phyloP scores from a whole-genome alignment of 30 jellyfish, hydroid and myxozoan species.

The Turritopsis rubra region DNA sequence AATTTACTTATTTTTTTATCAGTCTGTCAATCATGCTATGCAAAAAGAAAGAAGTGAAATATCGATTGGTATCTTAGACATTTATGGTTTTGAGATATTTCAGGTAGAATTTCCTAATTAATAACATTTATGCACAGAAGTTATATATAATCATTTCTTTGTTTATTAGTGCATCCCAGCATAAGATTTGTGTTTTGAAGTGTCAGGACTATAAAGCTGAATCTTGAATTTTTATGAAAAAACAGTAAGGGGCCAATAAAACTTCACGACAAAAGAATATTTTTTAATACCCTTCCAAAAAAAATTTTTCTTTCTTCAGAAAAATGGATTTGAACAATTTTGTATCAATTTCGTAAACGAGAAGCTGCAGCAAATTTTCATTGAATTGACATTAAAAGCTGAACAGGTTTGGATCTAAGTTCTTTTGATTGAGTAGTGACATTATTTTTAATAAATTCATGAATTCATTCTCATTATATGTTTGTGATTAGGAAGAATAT shows the following conservation, averaged over 20 bases:
- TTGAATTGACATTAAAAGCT: slow-evolving; percentile 92
- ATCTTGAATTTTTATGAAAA: too few species aligned
- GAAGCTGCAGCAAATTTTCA: slow-evolving; percentile 97
- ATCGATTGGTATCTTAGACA: slow-evolving; percentile 89
- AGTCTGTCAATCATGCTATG: slow-evolving; percentile 97
- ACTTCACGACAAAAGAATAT: too few species aligned
- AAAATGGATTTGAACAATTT: slow-evolving; percentile 99
- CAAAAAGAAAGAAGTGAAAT: slow-evolving; percentile 70
- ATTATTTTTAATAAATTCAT: not conserved
- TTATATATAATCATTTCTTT: not conserved
- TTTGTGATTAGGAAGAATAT: slow-evolving; percentile 83
- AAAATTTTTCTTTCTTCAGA: slow-evolving; percentile 30
- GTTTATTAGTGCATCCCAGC: too few species aligned
- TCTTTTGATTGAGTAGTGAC: not conserved
- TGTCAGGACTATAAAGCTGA: not conserved
- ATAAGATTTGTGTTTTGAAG: not conserved
- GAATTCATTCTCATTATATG: not conserved
- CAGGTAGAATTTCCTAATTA: slow-evolving; percentile 70
- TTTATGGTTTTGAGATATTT: slow-evolving; percentile 95
- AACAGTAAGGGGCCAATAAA: too few species aligned
- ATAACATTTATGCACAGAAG: not conserved
- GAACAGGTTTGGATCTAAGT: slow-evolving; percentile 66
- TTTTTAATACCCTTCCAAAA: too few species aligned
- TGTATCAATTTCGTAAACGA: slow-evolving; percentile 97
- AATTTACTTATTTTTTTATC: not conserved